These are phyloP conservation scores for Variabilichromis moorii DNA, from an alignment of 2,113 vertebrate species.

Conservation along the genomic window DNA sequence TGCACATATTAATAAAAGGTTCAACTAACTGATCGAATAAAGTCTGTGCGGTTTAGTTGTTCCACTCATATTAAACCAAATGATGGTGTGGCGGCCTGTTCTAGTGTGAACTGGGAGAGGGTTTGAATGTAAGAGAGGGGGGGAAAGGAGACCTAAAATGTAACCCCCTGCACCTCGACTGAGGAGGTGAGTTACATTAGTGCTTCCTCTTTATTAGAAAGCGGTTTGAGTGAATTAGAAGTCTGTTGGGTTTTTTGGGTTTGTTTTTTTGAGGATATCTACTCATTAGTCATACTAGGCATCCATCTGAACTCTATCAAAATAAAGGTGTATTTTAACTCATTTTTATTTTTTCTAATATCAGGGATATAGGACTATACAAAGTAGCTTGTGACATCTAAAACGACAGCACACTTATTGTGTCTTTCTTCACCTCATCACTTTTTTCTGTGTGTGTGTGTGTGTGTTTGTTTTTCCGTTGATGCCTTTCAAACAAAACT, in stretches of 20 bases:
- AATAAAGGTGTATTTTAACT: conserved; percentile 30
- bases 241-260: no score
- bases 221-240: conserved; percentile 23
- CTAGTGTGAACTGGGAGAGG: conserved; percentile 17
- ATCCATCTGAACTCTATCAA: conserved; percentile 24
- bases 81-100: conserved; percentile 10
- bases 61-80: conserved; percentile 60
- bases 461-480: accelerated
- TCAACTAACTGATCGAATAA: conserved; percentile 58
- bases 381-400: conserved; percentile 51
- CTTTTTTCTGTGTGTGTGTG: not conserved
- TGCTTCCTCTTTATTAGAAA: conserved; percentile 67
- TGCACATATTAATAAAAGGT: no score
- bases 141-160: conserved; percentile 5
- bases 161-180: conserved; percentile 23
- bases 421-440: conserved; percentile 50
- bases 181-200: conserved; percentile 55
- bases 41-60: conserved; percentile 64
- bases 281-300: not conserved
- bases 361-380: conserved; percentile 63
- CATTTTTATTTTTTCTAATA: conserved; percentile 58
- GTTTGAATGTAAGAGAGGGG: conserved; percentile 58
- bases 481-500: no score
- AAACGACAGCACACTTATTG: conserved; percentile 29
- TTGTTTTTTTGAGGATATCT: conserved; percentile 23